These are phyloP conservation scores for Melinopterus prodromus DNA, from an alignment of 2,888 invertebrate species.

Conservation along the genomic window DNA sequence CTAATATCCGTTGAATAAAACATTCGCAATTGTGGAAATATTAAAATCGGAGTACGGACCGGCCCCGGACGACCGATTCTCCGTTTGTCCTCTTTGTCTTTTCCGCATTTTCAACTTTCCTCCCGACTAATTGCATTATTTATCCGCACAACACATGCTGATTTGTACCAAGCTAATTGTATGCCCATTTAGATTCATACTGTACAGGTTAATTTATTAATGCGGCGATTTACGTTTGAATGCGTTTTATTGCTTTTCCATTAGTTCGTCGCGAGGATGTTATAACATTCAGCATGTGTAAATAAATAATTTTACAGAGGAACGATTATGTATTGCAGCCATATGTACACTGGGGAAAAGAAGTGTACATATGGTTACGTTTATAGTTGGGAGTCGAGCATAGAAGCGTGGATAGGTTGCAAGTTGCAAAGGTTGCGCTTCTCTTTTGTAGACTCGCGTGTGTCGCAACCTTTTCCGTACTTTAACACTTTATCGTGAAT, in stretches of 20 bases:
- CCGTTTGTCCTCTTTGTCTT: slow-evolving; percentile 40
- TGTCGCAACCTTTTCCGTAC: too few relatives aligned
- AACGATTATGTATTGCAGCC: too few relatives aligned
- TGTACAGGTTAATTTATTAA: slow-evolving; percentile 9
- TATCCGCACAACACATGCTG: background rate
- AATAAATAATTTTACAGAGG: too few relatives aligned
- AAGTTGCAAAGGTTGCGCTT: too few relatives aligned
- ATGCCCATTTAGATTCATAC: background rate
- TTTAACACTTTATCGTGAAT: too few relatives aligned
- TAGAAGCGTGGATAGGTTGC: too few relatives aligned
- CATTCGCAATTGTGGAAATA: slow-evolving; percentile 41
- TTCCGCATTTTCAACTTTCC: slow-evolving; percentile 32
- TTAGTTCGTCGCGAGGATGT: background rate
- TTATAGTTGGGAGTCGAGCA: too few relatives aligned
- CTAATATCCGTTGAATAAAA: slow-evolving; percentile 39
- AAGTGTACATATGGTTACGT: too few relatives aligned
- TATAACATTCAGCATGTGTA: background rate
- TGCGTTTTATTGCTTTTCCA: slow-evolving; percentile 5
- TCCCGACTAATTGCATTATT: background rate
- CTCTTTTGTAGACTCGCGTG: too few relatives aligned
- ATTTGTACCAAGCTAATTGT: background rate
- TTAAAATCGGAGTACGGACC: slow-evolving; percentile 34
- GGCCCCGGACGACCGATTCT: background rate
- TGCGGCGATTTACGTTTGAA: slow-evolving; percentile 20
- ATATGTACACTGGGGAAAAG: too few relatives aligned